Conservation (phyloP, 2,113 vertebrate genomes). For the Illadopsis cleaveri region DNA sequence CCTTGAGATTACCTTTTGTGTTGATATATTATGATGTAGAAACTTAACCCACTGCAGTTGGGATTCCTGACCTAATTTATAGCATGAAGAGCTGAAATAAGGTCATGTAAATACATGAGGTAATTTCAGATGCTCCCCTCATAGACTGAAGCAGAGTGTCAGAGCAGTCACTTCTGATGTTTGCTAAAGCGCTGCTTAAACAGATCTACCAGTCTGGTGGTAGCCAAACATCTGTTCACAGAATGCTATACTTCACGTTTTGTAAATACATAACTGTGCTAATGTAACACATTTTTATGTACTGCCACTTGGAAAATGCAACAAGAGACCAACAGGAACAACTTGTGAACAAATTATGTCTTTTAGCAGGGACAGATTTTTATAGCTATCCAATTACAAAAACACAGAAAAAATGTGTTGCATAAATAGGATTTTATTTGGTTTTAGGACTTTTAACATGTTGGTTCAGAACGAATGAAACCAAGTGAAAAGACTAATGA, state of each 20-base stretch:
- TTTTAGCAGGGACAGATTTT: slow-evolving; percentile 40
- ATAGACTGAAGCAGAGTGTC: not conserved
- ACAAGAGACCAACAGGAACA: slow-evolving; percentile 27
- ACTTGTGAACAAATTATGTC: slow-evolving; percentile 29
- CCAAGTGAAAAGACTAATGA: slow-evolving; percentile 21
- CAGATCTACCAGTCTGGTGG: slow-evolving; percentile 28
- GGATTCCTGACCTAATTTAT: slow-evolving; percentile 37
- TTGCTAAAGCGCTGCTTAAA: slow-evolving; percentile 47
- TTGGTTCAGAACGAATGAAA: not conserved
- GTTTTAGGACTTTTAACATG: not conserved
- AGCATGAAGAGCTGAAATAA: slow-evolving; percentile 21
- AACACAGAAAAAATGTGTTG: not conserved
- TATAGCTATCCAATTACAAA: slow-evolving; percentile 19
- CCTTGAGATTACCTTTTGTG: not conserved
- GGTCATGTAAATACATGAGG: slow-evolving; percentile 29
- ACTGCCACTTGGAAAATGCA: slow-evolving; percentile 21
- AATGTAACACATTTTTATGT: slow-evolving; percentile 15
- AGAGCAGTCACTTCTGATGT: slow-evolving; percentile 44
- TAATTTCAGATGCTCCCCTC: slow-evolving; percentile 23
- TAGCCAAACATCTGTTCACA: slow-evolving; percentile 56
- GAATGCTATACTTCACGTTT: slow-evolving; percentile 24
- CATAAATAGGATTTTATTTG: slow-evolving; percentile 38
- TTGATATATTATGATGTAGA: slow-evolving; percentile 32
- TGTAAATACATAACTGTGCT: slow-evolving; percentile 37
- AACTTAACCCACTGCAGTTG: slow-evolving; percentile 20